These are phyloP conservation scores for Nannobrachium achirus DNA, from an alignment of 2,113 vertebrate species.

Conservation along the genomic window DNA sequence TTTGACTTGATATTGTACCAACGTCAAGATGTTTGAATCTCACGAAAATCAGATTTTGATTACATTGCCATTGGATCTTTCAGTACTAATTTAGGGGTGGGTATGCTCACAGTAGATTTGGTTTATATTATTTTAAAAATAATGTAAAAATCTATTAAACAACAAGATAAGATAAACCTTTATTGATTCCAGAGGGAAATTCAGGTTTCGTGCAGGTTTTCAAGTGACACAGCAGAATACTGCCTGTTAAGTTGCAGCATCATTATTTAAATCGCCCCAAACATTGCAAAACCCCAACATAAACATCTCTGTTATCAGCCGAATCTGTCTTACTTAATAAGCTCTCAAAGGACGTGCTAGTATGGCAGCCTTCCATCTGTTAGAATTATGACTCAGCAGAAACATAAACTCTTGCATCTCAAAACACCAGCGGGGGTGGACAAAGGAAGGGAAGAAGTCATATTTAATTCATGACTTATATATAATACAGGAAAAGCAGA, in stretches of 20 bases:
- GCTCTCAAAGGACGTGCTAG: conserved; percentile 4
- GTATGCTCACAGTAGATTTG: too few relatives aligned
- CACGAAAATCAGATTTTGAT: too few relatives aligned
- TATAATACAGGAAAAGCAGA: conserved; percentile 9
- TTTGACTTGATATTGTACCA: too few relatives aligned
- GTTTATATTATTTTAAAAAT: too few relatives aligned
- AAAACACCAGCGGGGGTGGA: conserved; percentile 13
- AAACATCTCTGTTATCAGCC: conserved; percentile 20
- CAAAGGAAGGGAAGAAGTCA: conserved; percentile 41
- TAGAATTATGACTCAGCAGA: conserved; percentile 62
- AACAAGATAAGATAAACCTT: background rate
- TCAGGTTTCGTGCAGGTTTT: background rate
- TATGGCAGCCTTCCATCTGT: conserved; percentile 26
- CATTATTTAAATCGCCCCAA: conserved; percentile 7
- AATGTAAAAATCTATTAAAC: too few relatives aligned
- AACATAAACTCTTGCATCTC: conserved; percentile 36
- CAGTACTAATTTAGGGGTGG: too few relatives aligned
- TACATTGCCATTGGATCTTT: too few relatives aligned
- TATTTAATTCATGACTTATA: conserved; percentile 61
- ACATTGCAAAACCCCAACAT: conserved; percentile 27
- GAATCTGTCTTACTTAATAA: conserved; percentile 39
- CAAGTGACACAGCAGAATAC: conserved; percentile 12
- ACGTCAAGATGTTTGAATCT: too few relatives aligned
- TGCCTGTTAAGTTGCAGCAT: too few relatives aligned
- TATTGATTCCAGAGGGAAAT: too few relatives aligned